Evolutionary conservation across 2,113 vertebrate genomes (phyloP).

Genomic region (Dromiciops gliroides): DNA sequence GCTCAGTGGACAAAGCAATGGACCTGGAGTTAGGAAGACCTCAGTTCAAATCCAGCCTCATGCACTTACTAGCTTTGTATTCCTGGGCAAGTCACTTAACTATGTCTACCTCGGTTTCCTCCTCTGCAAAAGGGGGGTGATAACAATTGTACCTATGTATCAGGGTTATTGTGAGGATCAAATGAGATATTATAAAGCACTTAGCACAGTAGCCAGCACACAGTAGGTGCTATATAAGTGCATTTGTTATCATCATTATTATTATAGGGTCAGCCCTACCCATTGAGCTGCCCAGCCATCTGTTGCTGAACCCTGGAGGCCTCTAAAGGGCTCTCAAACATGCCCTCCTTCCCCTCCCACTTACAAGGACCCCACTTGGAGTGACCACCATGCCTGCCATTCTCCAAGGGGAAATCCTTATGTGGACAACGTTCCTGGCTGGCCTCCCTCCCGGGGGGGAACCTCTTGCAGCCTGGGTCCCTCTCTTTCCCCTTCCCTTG

Average conservation of each 20-base stretch:
- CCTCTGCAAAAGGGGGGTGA: too few species aligned
- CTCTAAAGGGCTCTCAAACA: neutral
- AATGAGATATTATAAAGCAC: neutral
- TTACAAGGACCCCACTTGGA: neutral
- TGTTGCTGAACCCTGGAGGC: neutral
- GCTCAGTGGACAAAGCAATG: neutral
- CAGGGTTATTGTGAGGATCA: neutral
- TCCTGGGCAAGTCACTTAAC: neutral
- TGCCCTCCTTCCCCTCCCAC: neutral
- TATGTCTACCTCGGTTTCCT: neutral
- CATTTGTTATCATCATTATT: neutral
- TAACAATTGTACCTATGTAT: neutral
- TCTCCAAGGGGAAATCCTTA: slow-evolving; percentile 64
- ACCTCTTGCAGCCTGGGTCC: slow-evolving; percentile 1
- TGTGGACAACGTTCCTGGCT: slow-evolving; percentile 36
- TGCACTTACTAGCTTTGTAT: too few species aligned
- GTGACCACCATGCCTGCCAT: slow-evolving; percentile 18
- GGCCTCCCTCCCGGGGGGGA: slow-evolving; percentile 41
- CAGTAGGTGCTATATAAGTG: neutral
- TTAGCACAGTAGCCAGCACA: too few species aligned
- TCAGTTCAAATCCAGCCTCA: neutral
- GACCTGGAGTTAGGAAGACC: neutral
- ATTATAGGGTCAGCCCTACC: neutral
- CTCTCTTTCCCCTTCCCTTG: slow-evolving; percentile 67
- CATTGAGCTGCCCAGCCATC: too few species aligned